Percentiles rank a stretch among this genome's conserved stretches.
Evolutionary conservation across 2,797 vertebrate species (phyloP).

Genomic region (Odontamblyopus rebecca): DNA sequence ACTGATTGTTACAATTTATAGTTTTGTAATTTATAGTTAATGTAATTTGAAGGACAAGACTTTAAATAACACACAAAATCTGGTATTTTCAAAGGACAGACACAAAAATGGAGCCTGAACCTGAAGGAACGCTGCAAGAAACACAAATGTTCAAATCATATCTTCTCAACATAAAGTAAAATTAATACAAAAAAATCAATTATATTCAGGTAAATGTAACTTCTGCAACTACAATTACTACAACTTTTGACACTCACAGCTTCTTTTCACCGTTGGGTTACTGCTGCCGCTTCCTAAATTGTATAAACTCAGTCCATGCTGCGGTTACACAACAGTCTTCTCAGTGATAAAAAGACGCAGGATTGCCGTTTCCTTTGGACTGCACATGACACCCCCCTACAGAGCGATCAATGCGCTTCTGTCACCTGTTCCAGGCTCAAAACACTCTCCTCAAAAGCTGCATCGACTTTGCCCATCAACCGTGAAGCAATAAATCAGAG

Average conservation of each 20-base stretch:
- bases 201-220: too few species aligned
- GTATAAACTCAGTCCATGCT: neutral
- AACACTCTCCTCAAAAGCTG: slow-evolving; percentile 1
- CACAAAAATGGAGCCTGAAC: too few species aligned
- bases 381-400: neutral
- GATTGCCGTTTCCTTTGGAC: neutral
- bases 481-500: neutral
- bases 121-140: too few species aligned
- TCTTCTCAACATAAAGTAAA: too few species aligned
- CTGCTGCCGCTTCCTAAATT: neutral
- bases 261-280: neutral
- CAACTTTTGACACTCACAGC: neutral
- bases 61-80: too few species aligned
- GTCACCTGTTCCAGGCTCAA: slow-evolving; percentile 1
- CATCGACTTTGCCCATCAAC: neutral
- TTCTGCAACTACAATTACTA: neutral
- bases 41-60: too few species aligned
- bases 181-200: too few species aligned
- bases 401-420: neutral
- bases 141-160: too few species aligned
- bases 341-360: neutral
- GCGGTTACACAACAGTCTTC: neutral
- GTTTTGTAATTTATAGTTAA: too few species aligned
- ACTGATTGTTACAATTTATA: too few species aligned
- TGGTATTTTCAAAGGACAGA: too few species aligned